Percentiles rank a stretch among this genome's conserved stretches.
Evolutionary conservation across 2,113 vertebrate species (phyloP).

Genomic region (Piprites chloris): DNA sequence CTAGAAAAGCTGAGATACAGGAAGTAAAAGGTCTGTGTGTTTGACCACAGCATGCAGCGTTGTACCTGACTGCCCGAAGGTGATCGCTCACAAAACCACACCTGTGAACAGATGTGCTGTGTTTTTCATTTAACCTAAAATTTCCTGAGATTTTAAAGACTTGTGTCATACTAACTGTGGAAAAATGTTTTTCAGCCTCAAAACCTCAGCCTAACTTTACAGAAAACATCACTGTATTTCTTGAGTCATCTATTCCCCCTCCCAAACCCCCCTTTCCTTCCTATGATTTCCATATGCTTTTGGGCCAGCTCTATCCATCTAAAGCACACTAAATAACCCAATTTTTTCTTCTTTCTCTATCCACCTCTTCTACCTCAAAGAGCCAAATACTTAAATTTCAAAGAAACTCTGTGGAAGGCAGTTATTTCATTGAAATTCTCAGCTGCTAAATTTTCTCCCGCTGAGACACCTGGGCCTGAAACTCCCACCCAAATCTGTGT

Average conservation of each 20-base stretch:
- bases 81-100: background rate
- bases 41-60: background rate
- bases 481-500: background rate
- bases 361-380: background rate
- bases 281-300: background rate
- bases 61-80: background rate
- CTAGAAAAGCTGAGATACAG: background rate
- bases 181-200: background rate
- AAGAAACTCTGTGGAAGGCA: background rate
- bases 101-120: fast-evolving
- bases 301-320: background rate
- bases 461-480: background rate
- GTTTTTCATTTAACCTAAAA: background rate
- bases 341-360: background rate
- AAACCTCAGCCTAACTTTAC: conserved; percentile 9
- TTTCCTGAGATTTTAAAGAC: background rate
- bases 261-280: background rate
- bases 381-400: background rate
- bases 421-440: background rate
- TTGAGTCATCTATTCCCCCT: background rate
- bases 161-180: background rate
- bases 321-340: background rate
- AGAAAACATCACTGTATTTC: background rate
- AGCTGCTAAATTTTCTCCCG: background rate
- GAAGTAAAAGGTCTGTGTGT: background rate